phyloP scores from a whole-genome alignment of 1,140 invertebrate species.

The Pseudomyrmex pallidus region DNA sequence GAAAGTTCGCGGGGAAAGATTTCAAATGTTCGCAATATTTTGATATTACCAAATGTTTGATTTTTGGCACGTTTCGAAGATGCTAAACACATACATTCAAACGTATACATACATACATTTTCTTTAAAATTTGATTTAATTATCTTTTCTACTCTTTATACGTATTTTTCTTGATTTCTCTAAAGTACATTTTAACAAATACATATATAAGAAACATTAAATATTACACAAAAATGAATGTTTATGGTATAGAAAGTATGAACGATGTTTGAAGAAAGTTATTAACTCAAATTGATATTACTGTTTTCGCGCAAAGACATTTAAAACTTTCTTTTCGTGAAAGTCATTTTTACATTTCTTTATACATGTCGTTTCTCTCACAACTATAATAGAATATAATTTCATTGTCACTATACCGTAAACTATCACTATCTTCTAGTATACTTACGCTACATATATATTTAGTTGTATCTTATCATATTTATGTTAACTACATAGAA shows the following conservation, averaged over 20 bases:
- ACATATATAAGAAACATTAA: too few relatives aligned
- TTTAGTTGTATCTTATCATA: background rate
- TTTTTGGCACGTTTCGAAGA: background rate
- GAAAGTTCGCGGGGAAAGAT: conserved; percentile 31
- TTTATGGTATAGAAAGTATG: conserved; percentile 7
- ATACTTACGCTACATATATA: background rate
- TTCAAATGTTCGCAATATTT: conserved; percentile 34
- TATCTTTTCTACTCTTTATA: too few relatives aligned
- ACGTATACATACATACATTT: too few relatives aligned
- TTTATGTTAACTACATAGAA: background rate
- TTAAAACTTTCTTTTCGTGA: conserved; percentile 27
- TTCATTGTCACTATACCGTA: too few relatives aligned
- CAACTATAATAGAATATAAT: background rate
- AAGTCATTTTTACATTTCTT: conserved; percentile 17
- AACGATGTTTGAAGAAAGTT: conserved; percentile 36
- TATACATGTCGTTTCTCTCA: background rate
- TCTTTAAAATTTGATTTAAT: too few relatives aligned
- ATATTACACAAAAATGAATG: too few relatives aligned
- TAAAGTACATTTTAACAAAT: too few relatives aligned
- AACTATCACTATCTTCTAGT: too few relatives aligned
- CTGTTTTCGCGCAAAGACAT: background rate
- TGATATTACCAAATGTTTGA: conserved; percentile 19
- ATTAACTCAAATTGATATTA: conserved; percentile 22
- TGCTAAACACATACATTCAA: too few relatives aligned
- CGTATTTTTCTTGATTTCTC: too few relatives aligned